Base-by-base conservation (phyloP, 1,140 invertebrate genomes). In the Zaprionus ghesquierei region DNA sequence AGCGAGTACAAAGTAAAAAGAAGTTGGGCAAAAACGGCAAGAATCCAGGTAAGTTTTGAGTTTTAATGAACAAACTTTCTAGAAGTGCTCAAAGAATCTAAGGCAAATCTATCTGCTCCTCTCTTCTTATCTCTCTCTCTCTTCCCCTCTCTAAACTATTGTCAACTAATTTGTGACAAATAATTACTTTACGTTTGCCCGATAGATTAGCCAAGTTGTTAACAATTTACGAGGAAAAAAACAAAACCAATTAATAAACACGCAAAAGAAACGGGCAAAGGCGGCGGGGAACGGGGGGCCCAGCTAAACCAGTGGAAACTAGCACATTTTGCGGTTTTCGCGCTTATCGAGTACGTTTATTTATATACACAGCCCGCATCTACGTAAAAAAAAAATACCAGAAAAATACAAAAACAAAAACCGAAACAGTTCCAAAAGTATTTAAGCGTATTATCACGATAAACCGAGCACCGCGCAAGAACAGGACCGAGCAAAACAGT, bases 401-500 rank as follows among this genome's bases (percentile, higher is more conserved):
- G 27, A n/a, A 2, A 8, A 38, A 0, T n/a, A 58, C 31, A 41
- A 23, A 9, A 4, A 56, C 50, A 56, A 9, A n/a, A 55, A 63
- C n/a, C 51, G 49, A 70, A 64, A 69, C 29, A 71, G 23, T 25
- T 63, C 59, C 12, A 69, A 79, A 74, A 51, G 66, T 55, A 59
- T 74, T 56, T 74, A 38, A 60, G 59, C 65, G 54, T 25, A 71
- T 77, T 80, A 77, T 80, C 73, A 60, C 68, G 64, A 70, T 82
- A 78, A 77, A 73, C 46, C 65, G 22, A 22, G 18, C 18, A 15
- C 41, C 66, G 69, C 72, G 68, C 77, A 81, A 44, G 20, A 65
- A 15, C 55, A 51, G 25, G 15, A 25, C 15, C 29, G 20, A 66
- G 51, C 55, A 71, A 50, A 69, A 22, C 27, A 38, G 22, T 15